A percentile compares a stretch with the other conserved stretches of the same genome.
Evolutionary conservation across 2,888 invertebrate species (phyloP).

Genomic region (Alentia gelatinosa): DNA sequence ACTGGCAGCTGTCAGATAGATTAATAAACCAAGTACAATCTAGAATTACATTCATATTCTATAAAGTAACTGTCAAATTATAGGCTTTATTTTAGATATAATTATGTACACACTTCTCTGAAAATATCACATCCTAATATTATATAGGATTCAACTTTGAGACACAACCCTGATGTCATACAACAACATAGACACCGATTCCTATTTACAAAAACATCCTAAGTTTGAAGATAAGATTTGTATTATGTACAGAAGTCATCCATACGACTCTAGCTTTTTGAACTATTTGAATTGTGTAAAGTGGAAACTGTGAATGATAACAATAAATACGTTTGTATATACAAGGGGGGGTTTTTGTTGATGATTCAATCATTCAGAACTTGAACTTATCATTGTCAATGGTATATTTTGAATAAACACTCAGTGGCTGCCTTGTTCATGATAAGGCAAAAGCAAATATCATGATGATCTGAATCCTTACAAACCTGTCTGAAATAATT

Average conservation of each 20-base stretch:
- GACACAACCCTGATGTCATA: slow-evolving; percentile 34
- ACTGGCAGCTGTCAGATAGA: background rate
- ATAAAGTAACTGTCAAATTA: background rate
- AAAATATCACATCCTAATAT: slow-evolving; percentile 23
- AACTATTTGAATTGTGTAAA: background rate
- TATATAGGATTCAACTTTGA: background rate
- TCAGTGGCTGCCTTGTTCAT: background rate
- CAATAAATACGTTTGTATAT: background rate
- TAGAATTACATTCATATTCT: background rate
- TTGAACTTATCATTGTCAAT: background rate
- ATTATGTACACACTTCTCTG: background rate
- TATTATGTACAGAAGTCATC: too few relatives aligned
- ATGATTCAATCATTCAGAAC: background rate
- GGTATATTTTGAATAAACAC: background rate
- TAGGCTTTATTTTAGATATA: background rate
- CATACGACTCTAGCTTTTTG: too few relatives aligned
- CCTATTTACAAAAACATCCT: slow-evolving; percentile 14
- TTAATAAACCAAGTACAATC: background rate
- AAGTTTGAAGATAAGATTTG: background rate
- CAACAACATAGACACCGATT: background rate
- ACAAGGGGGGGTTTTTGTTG: background rate
- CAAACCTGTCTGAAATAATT: too few relatives aligned
- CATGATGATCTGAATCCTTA: too few relatives aligned
- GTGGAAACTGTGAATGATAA: background rate
- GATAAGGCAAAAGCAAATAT: too few relatives aligned